Base-by-base conservation (phyloP, 2,888 invertebrate genomes). In the Linnaemya vulpina region DNA sequence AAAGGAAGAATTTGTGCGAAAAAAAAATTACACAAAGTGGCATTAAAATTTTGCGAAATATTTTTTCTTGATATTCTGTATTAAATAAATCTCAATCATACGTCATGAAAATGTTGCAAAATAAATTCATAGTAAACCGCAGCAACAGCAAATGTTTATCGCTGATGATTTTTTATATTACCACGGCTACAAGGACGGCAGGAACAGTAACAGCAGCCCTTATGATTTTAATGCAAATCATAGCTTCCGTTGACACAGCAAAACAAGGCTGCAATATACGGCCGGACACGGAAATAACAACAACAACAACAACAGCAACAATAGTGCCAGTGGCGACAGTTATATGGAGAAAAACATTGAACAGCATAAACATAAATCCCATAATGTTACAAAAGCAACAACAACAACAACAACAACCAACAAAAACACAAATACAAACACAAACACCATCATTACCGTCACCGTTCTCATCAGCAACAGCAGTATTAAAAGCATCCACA, bases 181-280 rank as follows among this genome's bases (percentile, higher is more conserved):
- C 60, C 46, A 58, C 67, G 43, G 43, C n/a, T 11, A 53, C 22
- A 73, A 55, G 15, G 40, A n/a, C 60, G 53, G 20, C 71, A 67
- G 51, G 40, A 40, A 30, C 20, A 35, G 51, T 62, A 62, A 73
- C 80, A 76, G 80, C 67, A 51, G 80, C 74, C 60, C 65, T 75
- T 75, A 82, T 79, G 62, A 82, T 79, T 82, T 78, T 78, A 49
- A 79, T 82, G 75, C 78, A 82, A 13, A 71, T 70, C 68, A 55
- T 79, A 58, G 67, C 71, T 70, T 78, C 75, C 78, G 82, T 85
- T 75, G 71, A 79, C 25, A 68, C 81, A 74, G 62, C 74, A 73
- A 20, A 51, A 63, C 55, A 68, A 74, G 65, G n/a, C 84, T 51
- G 58, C 43, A 15, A 70, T 67, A 17, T 17, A 82, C 11, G 25